Evolutionary conservation across 1,140 invertebrate species (phyloP), one percentile per base, ranked within the genome.

Genomic region (Zelostemma sp.): DNA sequence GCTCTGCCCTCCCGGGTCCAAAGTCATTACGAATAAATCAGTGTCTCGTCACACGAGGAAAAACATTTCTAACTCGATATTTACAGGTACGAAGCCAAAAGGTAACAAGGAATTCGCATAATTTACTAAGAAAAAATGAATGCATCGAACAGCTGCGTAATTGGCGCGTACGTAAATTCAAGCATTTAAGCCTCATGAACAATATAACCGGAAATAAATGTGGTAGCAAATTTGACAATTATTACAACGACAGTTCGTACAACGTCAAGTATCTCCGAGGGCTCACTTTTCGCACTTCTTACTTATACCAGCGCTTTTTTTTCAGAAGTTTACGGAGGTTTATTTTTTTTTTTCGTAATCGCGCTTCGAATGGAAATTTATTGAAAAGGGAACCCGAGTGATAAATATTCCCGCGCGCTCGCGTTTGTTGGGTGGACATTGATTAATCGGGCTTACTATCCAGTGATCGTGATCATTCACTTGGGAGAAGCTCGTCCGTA

Each of bases 1-100:
- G 66, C 80, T 80, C 79, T 82, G 80, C 75, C 71, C 80, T 82
- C 78, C 73, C 68, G 74, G 75, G 73, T 80, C 73, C 77, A 67
- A 68, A 76, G 66, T 57, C 19, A 21, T 45, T 12, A 14, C 16
- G 25, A 49, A 38, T 1, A 19, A 59, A 45, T 14, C n/a, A 33
- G 33, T 59, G n/a, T 49, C 46, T 40, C 28, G 19, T 19, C n/a
- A 25, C 41, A 16, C 8, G 12, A 66, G 50, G n/a, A 31, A 43
- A 38, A 51, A 60, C 51, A 19, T 19, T 1, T 11, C 8, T 17
- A 17, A 12, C 21, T 15, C 8, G n/a, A 46, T 5, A 46, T 46
- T 1, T 18, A 19, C 25, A 25, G 19, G 40, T 45, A 45, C 47
- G 40, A 40, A 68, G 25, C 46, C 54, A 66, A 18, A 31, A 41